Evolutionary conservation across 2,797 vertebrate species (phyloP).

Genomic region (Brotula barbata): DNA sequence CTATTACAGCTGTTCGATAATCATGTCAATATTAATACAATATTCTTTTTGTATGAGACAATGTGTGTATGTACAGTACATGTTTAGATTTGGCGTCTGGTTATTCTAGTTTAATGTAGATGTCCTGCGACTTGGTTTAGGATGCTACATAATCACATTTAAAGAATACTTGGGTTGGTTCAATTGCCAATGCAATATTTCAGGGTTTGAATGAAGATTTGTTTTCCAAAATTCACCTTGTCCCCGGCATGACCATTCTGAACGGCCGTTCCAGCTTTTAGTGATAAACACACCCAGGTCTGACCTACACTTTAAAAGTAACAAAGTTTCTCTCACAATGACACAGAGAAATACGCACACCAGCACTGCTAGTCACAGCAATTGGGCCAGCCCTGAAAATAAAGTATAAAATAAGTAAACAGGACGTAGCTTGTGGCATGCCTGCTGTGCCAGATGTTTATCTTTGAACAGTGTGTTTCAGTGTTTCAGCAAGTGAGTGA

Average conservation of each 20-base stretch:
- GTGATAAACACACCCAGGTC: too few relatives aligned
- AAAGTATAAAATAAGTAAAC: slow-evolving; percentile 1
- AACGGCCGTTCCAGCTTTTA: too few relatives aligned
- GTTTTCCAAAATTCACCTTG: too few relatives aligned
- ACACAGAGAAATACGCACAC: too few relatives aligned
- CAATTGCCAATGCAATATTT: too few relatives aligned
- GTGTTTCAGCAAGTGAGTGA: not conserved
- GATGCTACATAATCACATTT: slow-evolving; percentile 2
- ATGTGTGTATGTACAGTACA: not conserved
- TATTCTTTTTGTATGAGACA: not conserved
- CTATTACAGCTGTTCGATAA: not conserved
- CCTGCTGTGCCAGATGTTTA: not conserved
- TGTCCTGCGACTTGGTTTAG: slow-evolving; percentile 4
- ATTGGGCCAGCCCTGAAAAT: not conserved
- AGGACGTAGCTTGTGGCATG: slow-evolving; percentile 3
- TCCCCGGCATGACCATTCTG: too few relatives aligned
- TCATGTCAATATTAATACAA: not conserved
- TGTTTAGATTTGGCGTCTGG: slow-evolving; percentile 8
- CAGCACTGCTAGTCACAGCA: too few relatives aligned
- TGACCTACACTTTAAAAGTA: too few relatives aligned
- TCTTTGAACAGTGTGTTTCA: not conserved
- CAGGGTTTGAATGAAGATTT: too few relatives aligned
- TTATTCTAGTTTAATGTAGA: not conserved
- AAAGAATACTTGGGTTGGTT: not conserved
- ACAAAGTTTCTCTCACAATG: too few relatives aligned